These are phyloP conservation scores for Butorides virescens DNA, from an alignment of 2,113 vertebrate genomes.

Conservation along the genomic window DNA sequence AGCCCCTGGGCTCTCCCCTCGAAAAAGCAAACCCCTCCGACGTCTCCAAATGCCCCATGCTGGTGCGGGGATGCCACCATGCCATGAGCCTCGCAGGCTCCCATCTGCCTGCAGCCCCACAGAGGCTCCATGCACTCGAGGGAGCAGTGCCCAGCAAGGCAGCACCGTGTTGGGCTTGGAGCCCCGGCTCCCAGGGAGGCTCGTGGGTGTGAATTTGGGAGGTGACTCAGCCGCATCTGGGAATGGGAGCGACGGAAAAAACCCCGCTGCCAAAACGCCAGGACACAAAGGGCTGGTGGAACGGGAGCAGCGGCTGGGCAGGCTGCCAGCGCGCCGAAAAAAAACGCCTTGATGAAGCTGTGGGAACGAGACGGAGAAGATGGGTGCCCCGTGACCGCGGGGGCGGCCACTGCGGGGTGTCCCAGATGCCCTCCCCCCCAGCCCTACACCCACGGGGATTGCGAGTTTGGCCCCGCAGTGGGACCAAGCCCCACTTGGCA, in stretches of 20 bases:
- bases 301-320: not conserved
- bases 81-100: accelerated
- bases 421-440: not conserved
- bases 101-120: not conserved
- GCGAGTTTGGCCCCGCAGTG: accelerated
- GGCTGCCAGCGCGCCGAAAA: not conserved
- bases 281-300: constrained; percentile 31
- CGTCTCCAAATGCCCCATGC: not conserved
- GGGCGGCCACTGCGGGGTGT: not conserved
- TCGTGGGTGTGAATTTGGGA: constrained; percentile 2
- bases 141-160: not conserved
- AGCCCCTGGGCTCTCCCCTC: not conserved
- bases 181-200: not conserved
- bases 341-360: not conserved
- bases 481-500: not conserved
- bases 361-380: constrained; percentile 17
- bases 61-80: accelerated
- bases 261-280: not conserved
- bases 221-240: constrained; percentile 60
- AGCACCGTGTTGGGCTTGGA: accelerated
- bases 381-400: not conserved
- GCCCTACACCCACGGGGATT: not conserved
- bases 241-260: constrained; percentile 62
- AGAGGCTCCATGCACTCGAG: not conserved
- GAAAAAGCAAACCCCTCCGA: not conserved